These are phyloP conservation scores for Ennomos erosarius DNA, from an alignment of 2,888 invertebrate species.

Conservation along the genomic window DNA sequence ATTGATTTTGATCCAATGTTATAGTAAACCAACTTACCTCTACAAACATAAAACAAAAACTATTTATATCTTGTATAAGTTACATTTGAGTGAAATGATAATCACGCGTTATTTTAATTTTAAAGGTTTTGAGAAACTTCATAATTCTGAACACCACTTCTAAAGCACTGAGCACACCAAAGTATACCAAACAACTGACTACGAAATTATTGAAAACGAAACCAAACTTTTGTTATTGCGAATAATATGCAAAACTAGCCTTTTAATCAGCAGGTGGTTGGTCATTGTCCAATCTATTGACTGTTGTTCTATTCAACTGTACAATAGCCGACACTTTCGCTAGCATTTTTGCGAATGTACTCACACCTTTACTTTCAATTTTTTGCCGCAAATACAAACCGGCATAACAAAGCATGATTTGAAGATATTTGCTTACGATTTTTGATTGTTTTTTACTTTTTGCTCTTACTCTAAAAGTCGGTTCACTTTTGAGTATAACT, in stretches of 20 bases:
- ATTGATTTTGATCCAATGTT: no score
- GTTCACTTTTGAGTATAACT: conserved; percentile 6
- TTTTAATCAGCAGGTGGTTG: conserved; percentile 71
- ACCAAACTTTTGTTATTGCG: conserved; percentile 59
- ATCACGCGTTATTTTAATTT: no score
- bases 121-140: no score
- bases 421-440: neutral
- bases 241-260: conserved; percentile 77
- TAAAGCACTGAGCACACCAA: conserved; percentile 48
- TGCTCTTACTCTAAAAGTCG: neutral
- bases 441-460: conserved; percentile 17
- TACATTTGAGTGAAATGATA: no score
- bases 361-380: conserved; percentile 68
- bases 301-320: conserved; percentile 52
- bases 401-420: neutral
- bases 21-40: no score
- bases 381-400: conserved; percentile 29
- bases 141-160: no score
- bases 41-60: no score
- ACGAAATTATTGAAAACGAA: conserved; percentile 65
- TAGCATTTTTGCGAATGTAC: conserved; percentile 65
- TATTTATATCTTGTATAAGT: no score
- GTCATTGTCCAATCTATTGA: conserved; percentile 53
- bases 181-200: conserved; percentile 60
- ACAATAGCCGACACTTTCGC: conserved; percentile 69